Percentiles rank a stretch among this genome's conserved stretches.
phyloP scores from a whole-genome alignment of 2,888 invertebrate species.

The Apamea epomidion region DNA sequence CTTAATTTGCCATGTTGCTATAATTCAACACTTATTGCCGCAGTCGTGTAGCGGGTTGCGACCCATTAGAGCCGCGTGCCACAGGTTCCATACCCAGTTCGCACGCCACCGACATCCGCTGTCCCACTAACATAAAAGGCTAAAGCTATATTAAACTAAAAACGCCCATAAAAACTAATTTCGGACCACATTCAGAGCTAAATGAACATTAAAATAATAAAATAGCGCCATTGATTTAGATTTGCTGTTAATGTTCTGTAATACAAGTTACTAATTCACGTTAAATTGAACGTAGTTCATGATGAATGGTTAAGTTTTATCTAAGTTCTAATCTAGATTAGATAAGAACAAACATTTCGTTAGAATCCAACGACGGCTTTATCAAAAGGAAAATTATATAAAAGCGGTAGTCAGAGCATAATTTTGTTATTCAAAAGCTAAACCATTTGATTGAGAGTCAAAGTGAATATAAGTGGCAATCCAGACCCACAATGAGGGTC shows the following conservation, averaged over 20 bases:
- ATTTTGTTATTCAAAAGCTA: background rate
- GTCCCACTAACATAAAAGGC: conserved; percentile 52
- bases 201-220: conserved; percentile 16
- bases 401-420: background rate
- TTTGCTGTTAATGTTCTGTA: conserved; percentile 15
- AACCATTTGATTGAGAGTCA: too few relatives aligned
- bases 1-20: background rate
- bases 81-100: conserved; percentile 54
- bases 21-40: background rate
- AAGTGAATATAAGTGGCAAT: background rate
- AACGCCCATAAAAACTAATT: conserved; percentile 44
- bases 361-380: background rate
- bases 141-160: conserved; percentile 41
- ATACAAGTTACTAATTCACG: conserved; percentile 6
- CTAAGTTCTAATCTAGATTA: background rate
- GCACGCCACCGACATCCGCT: conserved; percentile 64
- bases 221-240: conserved; percentile 46
- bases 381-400: background rate
- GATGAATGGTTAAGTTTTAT: background rate
- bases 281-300: background rate
- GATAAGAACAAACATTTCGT: background rate
- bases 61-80: conserved; percentile 37
- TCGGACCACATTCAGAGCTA: conserved; percentile 26
- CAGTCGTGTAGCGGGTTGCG: background rate
- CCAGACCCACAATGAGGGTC: background rate